These are phyloP conservation scores for Pseudeuparius sepicola DNA, from an alignment of 2,888 invertebrate species.

Conservation along the genomic window DNA sequence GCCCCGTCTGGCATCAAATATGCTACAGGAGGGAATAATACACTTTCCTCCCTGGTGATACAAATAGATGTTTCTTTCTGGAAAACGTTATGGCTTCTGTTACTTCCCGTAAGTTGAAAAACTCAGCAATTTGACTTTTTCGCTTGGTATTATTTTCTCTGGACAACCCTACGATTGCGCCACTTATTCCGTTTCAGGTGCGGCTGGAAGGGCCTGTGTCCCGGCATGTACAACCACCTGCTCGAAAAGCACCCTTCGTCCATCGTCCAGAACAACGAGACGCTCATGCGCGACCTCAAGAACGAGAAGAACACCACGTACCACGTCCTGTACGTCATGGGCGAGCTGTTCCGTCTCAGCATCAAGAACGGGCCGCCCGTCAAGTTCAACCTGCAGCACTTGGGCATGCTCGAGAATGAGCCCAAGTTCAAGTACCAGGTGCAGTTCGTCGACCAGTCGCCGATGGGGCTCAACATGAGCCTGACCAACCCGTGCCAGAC, in stretches of 20 bases:
- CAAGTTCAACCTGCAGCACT: constrained; percentile 21
- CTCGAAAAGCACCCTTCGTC: constrained; percentile 13
- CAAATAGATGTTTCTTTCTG: too few relatives aligned
- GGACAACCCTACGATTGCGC: too few relatives aligned
- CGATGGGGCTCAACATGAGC: constrained; percentile 11
- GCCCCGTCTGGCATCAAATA: too few relatives aligned
- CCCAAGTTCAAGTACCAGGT: constrained; percentile 19
- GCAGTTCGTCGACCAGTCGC: constrained; percentile 16
- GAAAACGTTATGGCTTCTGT: too few relatives aligned
- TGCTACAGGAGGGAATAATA: too few relatives aligned
- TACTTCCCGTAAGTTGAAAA: too few relatives aligned
- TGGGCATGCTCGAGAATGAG: constrained; percentile 14
- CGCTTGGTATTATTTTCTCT: too few relatives aligned
- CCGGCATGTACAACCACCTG: constrained; percentile 20
- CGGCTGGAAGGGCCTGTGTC: constrained; percentile 18
- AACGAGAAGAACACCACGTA: constrained; percentile 15
- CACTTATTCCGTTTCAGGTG: constrained; percentile 17
- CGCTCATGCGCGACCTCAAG: constrained; percentile 16
- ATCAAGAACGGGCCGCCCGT: constrained; percentile 15
- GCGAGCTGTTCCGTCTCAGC: constrained; percentile 22
- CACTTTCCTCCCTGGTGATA: too few relatives aligned
- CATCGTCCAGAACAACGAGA: constrained; percentile 15
- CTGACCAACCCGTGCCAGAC: constrained; percentile 18
- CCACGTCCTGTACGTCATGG: constrained; percentile 19
- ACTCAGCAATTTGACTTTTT: too few relatives aligned